Percentiles rank a stretch among this genome's conserved stretches.
These are phyloP conservation scores for Acanthis flammea DNA, from an alignment of 2,797 vertebrate genomes.

Conservation along the genomic window DNA sequence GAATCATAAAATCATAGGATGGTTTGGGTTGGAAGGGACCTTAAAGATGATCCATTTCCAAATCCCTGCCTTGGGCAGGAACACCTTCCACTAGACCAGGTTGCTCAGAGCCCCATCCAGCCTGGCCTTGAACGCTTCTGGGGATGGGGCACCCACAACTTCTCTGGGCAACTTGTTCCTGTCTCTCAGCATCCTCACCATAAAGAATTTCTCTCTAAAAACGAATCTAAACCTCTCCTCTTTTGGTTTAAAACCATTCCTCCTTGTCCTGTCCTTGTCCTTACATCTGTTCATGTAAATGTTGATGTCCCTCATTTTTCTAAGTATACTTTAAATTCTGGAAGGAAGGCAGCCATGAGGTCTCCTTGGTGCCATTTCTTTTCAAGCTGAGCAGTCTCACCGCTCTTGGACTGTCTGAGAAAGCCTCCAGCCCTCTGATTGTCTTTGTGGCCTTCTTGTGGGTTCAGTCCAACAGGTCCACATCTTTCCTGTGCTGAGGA, in stretches of 20 bases:
- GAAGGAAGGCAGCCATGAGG: neutral
- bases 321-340: neutral
- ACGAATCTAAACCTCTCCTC: neutral
- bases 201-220: neutral
- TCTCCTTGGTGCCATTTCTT: neutral
- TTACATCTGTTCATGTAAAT: neutral
- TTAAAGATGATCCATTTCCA: neutral
- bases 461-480: neutral
- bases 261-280: neutral
- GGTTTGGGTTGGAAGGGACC: neutral
- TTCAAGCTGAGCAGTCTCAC: neutral
- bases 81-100: neutral
- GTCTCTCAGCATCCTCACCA: accelerated
- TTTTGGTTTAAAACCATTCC: neutral
- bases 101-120: neutral
- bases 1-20: neutral
- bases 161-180: neutral
- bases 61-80: too few species aligned
- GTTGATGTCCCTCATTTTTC: neutral
- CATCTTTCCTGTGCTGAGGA: neutral
- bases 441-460: neutral
- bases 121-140: neutral
- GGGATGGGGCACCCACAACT: neutral
- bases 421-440: neutral
- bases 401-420: neutral